Percentiles rank a stretch among this genome's conserved stretches.
These are phyloP conservation scores for Acanthopleura granulata DNA, from an alignment of 2,888 invertebrate species.

Conservation along the genomic window DNA sequence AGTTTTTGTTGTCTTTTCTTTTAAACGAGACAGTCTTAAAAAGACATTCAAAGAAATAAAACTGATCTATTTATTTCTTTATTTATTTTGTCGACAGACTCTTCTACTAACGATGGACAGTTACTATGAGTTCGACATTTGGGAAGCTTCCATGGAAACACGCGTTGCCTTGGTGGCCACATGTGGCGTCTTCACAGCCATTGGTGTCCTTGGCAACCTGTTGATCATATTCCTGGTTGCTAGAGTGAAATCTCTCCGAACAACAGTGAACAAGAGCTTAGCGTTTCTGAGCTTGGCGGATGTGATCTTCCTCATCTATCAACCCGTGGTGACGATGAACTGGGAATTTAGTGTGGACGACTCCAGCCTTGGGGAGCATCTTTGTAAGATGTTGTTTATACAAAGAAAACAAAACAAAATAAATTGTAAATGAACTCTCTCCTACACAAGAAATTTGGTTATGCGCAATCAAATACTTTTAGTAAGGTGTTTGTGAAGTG, in stretches of 20 bases:
- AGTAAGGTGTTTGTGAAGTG: too few relatives aligned
- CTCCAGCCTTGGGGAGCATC: neutral
- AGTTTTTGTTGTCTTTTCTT: too few relatives aligned
- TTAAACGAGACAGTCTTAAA: too few relatives aligned
- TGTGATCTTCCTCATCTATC: neutral
- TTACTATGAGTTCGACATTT: neutral
- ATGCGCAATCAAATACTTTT: too few relatives aligned
- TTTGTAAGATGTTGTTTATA: neutral
- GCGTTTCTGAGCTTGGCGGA: neutral
- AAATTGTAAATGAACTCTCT: too few relatives aligned
- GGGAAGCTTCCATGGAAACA: neutral
- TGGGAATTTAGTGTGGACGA: constrained; percentile 9
- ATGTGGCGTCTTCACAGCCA: neutral
- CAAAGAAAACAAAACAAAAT: too few relatives aligned
- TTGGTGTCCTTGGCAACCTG: neutral
- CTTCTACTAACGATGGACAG: neutral
- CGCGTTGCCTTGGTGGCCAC: neutral
- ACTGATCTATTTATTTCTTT: too few relatives aligned
- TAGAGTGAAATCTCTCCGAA: neutral
- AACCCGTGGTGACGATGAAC: neutral
- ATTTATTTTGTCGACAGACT: too few relatives aligned
- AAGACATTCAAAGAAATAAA: too few relatives aligned
- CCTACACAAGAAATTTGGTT: too few relatives aligned
- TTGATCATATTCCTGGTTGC: neutral
- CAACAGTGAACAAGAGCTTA: neutral